Conservation (phyloP, 1,140 invertebrate genomes). For the Papilio polytes region DNA sequence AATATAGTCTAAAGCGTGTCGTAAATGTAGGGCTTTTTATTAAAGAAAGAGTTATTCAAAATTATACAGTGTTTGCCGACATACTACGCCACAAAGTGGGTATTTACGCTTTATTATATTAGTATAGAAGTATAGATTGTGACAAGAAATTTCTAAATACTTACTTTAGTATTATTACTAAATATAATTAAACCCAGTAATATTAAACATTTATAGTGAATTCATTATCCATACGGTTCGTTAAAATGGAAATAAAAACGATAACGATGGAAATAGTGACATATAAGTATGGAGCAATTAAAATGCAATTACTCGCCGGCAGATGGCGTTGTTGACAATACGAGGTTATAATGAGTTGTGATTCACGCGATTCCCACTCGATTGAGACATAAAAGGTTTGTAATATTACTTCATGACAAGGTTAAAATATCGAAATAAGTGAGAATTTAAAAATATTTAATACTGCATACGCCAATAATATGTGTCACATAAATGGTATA, state of each 20-base stretch:
- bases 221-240: background rate
- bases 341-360: background rate
- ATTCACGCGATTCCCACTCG: background rate
- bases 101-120: no score
- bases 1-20: no score
- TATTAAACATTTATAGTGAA: background rate
- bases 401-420: background rate
- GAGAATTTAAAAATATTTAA: no score
- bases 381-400: background rate
- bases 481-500: no score
- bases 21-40: no score
- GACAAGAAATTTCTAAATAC: no score
- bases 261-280: background rate
- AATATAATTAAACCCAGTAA: background rate
- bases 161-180: no score
- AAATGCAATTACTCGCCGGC: background rate
- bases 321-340: background rate
- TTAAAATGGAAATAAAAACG: background rate
- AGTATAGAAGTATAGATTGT: no score
- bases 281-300: constrained; percentile 9
- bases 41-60: no score
- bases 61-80: no score
- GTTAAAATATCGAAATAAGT: background rate
- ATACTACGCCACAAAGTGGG: no score
- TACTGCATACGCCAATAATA: no score